Percentiles rank a stretch among this genome's conserved stretches.
These are phyloP conservation scores for Stenodema calcarata DNA, from an alignment of 2,888 invertebrate species.

Conservation along the genomic window DNA sequence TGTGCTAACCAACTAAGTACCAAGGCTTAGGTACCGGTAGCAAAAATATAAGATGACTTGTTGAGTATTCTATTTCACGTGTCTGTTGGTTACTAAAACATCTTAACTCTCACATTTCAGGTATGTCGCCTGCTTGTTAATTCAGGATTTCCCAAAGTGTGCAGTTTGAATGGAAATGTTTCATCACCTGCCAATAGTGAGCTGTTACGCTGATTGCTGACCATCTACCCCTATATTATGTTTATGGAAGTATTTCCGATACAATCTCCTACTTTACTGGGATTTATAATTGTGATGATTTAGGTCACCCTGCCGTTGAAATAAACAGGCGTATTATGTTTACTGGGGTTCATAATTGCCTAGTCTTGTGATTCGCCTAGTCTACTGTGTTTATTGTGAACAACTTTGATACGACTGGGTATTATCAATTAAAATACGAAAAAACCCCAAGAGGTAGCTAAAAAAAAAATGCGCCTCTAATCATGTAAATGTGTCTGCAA, in stretches of 20 bases:
- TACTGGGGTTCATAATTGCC: neutral
- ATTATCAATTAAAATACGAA: too few species aligned
- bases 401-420: too few species aligned
- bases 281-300: neutral
- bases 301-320: neutral
- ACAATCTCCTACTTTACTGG: neutral
- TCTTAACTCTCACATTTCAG: constrained; percentile 63
- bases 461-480: too few species aligned
- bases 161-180: constrained; percentile 87
- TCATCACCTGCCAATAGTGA: constrained; percentile 67
- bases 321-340: neutral
- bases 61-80: too few species aligned
- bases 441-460: too few species aligned
- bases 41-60: too few species aligned
- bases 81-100: too few species aligned
- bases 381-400: neutral
- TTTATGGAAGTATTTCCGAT: neutral
- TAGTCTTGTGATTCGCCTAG: neutral
- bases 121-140: constrained; percentile 86
- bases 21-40: neutral
- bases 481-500: too few species aligned
- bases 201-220: constrained; percentile 3
- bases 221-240: neutral
- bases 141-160: constrained; percentile 79
- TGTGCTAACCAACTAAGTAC: too few species aligned